Conservation (phyloP, 1,140 invertebrate genomes). For the Battus philenor region DNA sequence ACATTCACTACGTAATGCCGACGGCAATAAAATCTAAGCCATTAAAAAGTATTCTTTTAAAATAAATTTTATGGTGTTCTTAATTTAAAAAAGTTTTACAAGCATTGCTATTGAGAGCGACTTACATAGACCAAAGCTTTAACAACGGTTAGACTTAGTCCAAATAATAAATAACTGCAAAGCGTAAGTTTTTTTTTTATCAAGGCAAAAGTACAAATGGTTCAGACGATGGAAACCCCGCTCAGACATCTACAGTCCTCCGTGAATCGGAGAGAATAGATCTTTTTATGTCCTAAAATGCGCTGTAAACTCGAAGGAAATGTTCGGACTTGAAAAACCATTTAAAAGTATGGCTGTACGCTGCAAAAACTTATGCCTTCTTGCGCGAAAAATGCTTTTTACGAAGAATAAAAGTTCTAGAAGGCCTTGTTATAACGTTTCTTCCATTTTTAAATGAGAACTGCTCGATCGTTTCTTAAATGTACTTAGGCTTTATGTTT, state of each 20-base stretch:
- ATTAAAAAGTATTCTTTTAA: too few species aligned
- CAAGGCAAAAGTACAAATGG: neutral
- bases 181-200: neutral
- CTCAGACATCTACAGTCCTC: conserved; percentile 5
- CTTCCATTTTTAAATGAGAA: too few species aligned
- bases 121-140: conserved; percentile 5
- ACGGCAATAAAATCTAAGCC: too few species aligned
- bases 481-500: too few species aligned
- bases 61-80: too few species aligned
- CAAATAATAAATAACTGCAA: neutral
- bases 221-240: conserved; percentile 4
- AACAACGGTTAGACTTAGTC: conserved; percentile 2
- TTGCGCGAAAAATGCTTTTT: conserved; percentile 9
- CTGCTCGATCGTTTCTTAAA: too few species aligned
- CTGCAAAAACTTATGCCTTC: conserved; percentile 8
- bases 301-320: conserved; percentile 10
- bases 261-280: conserved; percentile 8
- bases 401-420: conserved; percentile 8
- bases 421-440: too few species aligned
- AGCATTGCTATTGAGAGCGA: too few species aligned
- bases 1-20: too few species aligned
- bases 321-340: conserved; percentile 13
- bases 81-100: too few species aligned
- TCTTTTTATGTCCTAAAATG: conserved; percentile 13
- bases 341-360: conserved; percentile 6